These are phyloP conservation scores for Colinus virginianus DNA, from an alignment of 2,113 vertebrate species.

Conservation along the genomic window DNA sequence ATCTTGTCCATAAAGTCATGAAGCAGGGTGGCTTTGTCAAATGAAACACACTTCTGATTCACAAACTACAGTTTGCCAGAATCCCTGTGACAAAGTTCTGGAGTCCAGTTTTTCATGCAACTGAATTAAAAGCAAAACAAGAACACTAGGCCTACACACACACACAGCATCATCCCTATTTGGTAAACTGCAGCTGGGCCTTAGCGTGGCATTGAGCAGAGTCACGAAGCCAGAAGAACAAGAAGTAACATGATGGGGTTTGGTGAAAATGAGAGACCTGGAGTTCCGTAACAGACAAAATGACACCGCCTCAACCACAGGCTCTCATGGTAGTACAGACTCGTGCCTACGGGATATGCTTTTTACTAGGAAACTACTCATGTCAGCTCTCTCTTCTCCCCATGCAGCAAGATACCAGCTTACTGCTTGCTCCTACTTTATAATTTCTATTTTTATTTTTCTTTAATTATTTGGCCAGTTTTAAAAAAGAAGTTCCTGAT, in stretches of 20 bases:
- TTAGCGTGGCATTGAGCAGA: not conserved
- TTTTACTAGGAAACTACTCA: not conserved
- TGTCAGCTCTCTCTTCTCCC: not conserved
- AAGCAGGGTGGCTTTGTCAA: not conserved
- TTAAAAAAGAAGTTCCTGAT: slow-evolving; percentile 5
- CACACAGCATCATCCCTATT: fast-evolving
- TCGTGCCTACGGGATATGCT: not conserved
- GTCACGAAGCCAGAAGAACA: not conserved
- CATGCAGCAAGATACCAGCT: not conserved
- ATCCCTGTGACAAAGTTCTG: not conserved
- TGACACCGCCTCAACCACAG: not conserved
- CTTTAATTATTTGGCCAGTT: not conserved
- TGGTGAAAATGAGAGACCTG: not conserved
- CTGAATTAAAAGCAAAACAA: fast-evolving
- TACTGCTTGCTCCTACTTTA: not conserved
- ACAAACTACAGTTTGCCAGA: not conserved
- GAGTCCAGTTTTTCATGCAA: not conserved
- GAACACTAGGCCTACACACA: not conserved
- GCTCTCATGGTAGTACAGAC: no score
- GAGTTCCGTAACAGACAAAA: not conserved
- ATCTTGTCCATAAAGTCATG: not conserved
- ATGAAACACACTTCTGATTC: not conserved
- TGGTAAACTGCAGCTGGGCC: not conserved
- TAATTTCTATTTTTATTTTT: no score
- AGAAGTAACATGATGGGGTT: not conserved